These are phyloP conservation scores for Rhadina sibilatrix DNA, from an alignment of 2,113 vertebrate genomes.

Conservation along the genomic window DNA sequence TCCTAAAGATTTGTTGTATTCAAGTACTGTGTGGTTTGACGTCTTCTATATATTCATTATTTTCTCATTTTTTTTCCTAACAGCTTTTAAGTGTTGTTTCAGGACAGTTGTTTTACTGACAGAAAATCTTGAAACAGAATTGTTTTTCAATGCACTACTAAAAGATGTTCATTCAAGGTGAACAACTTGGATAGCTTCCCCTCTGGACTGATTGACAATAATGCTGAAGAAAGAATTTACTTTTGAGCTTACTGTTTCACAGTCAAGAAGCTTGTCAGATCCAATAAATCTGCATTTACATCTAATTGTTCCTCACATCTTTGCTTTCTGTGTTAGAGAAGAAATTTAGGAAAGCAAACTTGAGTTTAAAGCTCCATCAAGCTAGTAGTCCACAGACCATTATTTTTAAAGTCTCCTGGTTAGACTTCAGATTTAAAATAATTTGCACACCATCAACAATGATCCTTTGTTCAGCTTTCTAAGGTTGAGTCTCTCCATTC, in stretches of 20 bases:
- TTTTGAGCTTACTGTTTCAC: background rate
- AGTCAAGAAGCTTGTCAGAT: constrained; percentile 18
- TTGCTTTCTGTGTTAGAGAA: background rate
- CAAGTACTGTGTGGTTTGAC: background rate
- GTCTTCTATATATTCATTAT: background rate
- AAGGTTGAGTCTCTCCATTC: background rate
- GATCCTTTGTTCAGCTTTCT: background rate
- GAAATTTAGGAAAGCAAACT: background rate
- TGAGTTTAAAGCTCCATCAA: background rate
- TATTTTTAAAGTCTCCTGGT: background rate
- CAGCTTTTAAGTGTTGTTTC: background rate
- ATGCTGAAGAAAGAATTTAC: constrained; percentile 32
- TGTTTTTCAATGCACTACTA: background rate
- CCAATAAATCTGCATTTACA: background rate
- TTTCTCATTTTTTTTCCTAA: background rate
- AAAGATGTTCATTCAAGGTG: constrained; percentile 11
- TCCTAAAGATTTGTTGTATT: background rate
- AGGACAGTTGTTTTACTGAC: background rate
- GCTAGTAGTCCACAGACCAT: background rate
- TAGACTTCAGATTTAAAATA: background rate
- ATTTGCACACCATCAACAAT: background rate
- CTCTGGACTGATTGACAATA: constrained; percentile 4
- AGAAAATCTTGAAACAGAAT: constrained; percentile 9
- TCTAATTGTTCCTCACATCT: background rate
- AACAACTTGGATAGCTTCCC: background rate